Conservation (phyloP, 2,113 vertebrate species). For the Melanocharis versteri region DNA sequence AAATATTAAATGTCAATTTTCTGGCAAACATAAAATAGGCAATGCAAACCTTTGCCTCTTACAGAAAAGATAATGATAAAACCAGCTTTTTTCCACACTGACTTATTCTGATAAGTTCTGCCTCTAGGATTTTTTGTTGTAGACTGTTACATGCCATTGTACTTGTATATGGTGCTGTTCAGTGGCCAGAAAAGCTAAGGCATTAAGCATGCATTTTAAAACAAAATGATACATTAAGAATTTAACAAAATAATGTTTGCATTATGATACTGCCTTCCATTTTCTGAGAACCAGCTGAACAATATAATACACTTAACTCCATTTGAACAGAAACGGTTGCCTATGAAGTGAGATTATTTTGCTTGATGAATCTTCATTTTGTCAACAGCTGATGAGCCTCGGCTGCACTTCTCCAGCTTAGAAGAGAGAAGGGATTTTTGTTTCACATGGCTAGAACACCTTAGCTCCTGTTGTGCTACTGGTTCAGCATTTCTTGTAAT, state of each 20-base stretch:
- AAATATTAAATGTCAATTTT: constrained; percentile 22
- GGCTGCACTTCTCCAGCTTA: not conserved
- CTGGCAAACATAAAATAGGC: not conserved
- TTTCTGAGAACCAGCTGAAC: not conserved
- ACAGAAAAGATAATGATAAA: not conserved
- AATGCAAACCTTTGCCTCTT: constrained; percentile 19
- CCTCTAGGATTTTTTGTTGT: not conserved
- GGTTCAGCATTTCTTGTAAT: not conserved
- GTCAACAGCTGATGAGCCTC: not conserved
- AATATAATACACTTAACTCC: not conserved
- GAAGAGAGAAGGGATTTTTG: not conserved
- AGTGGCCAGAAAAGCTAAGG: not conserved
- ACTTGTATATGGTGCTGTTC: not conserved
- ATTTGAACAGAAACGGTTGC: not conserved
- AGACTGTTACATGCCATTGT: not conserved
- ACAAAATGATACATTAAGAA: not conserved
- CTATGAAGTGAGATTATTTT: not conserved
- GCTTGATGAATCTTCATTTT: not conserved
- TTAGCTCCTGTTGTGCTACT: not conserved
- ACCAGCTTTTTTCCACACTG: not conserved
- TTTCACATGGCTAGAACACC: not conserved
- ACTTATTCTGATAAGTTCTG: not conserved
- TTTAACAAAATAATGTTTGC: not conserved
- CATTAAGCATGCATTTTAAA: not conserved
- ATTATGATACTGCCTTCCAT: not conserved